Conservation (phyloP, 2,113 vertebrate genomes). For the Lophochroa leadbeateri region DNA sequence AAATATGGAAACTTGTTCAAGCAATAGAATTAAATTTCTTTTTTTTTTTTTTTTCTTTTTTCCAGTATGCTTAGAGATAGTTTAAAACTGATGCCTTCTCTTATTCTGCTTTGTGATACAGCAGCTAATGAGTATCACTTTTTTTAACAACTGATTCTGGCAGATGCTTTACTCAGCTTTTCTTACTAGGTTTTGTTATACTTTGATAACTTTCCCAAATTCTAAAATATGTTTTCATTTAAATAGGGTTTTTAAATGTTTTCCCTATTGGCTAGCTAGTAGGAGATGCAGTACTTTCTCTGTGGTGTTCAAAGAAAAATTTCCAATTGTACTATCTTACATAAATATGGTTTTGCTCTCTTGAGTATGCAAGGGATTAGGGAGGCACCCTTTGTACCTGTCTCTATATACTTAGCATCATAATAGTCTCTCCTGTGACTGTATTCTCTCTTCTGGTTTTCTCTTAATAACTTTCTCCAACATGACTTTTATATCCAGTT, state of each 20-base stretch:
- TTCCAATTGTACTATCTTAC: neutral
- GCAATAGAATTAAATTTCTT: neutral
- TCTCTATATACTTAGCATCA: neutral
- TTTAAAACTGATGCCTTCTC: neutral
- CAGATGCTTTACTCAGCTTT: neutral
- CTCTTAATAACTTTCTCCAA: constrained; percentile 1
- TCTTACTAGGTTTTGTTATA: neutral
- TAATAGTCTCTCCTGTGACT: neutral
- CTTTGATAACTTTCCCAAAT: neutral
- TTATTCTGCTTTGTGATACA: neutral
- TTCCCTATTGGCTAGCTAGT: neutral
- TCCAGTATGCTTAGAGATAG: neutral
- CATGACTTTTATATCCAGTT: neutral
- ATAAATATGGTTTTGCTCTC: neutral
- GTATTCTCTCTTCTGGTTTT: neutral
- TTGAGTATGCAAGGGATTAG: neutral
- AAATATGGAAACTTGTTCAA: neutral
- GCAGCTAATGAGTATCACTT: neutral
- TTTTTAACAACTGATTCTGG: neutral
- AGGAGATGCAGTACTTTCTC: neutral
- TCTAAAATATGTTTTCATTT: neutral
- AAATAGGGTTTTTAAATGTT: neutral
- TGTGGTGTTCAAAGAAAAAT: neutral
- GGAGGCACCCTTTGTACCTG: neutral
- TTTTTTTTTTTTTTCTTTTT: neutral